Base-by-base conservation (phyloP, 2,113 vertebrate species). In the Semnornis frantzii region DNA sequence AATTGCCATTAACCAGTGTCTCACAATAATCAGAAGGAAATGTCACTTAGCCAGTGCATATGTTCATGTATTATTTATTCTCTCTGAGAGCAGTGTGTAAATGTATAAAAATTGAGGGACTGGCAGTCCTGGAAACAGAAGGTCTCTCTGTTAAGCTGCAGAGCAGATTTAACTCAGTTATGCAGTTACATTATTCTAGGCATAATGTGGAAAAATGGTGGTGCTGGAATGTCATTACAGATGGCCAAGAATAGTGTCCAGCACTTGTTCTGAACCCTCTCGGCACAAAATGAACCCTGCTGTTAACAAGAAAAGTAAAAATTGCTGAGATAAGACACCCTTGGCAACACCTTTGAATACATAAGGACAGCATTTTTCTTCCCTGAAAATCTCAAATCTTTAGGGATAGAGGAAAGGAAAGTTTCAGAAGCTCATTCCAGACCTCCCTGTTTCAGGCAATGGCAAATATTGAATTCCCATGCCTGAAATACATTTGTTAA, bases 61-160 rank as follows among this genome's bases (percentile, higher is more conserved):
- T 82, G 80, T 85, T 91, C 85, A 96, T 93, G 93, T 90, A 95
- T 93, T 94, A 95, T 96, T 92, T 95, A 92, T 86, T 86, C 66
- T 88, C 82, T 59, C 66, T 82, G 77, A 91, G 62, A 97, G 73
- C 55, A 90, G 46, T 12, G 44, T 81, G 55, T 66, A 95, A 87
- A 94, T 46, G 85, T 72, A 96, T 95, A 93, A 95, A 94, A 91
- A 88, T 0, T n/a, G 59, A 96, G 65, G 85, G 90, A 94, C 82
- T 92, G 62, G 50, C 82, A 90, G 94, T 90, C 37, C 89, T 95
- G 73, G 80, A 88, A 95, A 93, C 90, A 92, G 82, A 93, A 94
- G 90, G 82, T 94, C 89, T 50, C 72, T 72, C 91, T 72, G 82
- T 79, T 86, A 90, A 88, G 66, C 87, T 81, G 92, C 30, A 91